phyloP scores from a whole-genome alignment of 2,888 invertebrate species.

The Unio pictorum region DNA sequence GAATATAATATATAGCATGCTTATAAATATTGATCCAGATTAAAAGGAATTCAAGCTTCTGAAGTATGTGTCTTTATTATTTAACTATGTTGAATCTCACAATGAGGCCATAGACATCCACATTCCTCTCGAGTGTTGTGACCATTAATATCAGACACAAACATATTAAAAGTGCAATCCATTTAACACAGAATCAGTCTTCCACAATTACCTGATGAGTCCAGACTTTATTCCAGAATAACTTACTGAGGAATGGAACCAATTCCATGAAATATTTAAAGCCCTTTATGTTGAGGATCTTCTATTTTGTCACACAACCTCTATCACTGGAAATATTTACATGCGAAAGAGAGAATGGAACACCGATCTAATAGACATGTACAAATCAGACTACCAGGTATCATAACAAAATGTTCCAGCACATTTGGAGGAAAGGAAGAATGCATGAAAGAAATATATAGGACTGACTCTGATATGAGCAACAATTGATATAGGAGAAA shows the following conservation, averaged over 20 bases:
- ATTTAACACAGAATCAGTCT: background rate
- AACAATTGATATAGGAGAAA: too few relatives aligned
- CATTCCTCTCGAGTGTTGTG: too few relatives aligned
- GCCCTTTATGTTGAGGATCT: background rate
- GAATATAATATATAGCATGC: slow-evolving; percentile 7
- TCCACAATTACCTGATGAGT: slow-evolving; percentile 3
- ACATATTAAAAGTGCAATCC: too few relatives aligned
- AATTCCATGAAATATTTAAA: slow-evolving; percentile 3
- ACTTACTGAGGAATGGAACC: slow-evolving; percentile 2
- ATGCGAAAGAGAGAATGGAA: background rate
- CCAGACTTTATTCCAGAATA: slow-evolving; percentile 4
- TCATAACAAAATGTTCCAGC: background rate
- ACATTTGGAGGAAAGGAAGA: slow-evolving; percentile 3
- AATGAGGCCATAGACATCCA: too few relatives aligned
- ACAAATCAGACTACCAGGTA: background rate
- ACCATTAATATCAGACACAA: too few relatives aligned
- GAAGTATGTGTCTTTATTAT: too few relatives aligned
- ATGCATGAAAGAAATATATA: too few relatives aligned
- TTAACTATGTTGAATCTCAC: too few relatives aligned
- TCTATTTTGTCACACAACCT: slow-evolving; percentile 9
- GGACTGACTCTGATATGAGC: too few relatives aligned
- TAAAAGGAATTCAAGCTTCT: too few relatives aligned
- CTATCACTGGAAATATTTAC: background rate
- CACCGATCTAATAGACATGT: slow-evolving; percentile 5
- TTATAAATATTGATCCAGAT: background rate